phyloP scores from a whole-genome alignment of 1,140 invertebrate genomes.

The Caenorhabditis briggsae region DNA sequence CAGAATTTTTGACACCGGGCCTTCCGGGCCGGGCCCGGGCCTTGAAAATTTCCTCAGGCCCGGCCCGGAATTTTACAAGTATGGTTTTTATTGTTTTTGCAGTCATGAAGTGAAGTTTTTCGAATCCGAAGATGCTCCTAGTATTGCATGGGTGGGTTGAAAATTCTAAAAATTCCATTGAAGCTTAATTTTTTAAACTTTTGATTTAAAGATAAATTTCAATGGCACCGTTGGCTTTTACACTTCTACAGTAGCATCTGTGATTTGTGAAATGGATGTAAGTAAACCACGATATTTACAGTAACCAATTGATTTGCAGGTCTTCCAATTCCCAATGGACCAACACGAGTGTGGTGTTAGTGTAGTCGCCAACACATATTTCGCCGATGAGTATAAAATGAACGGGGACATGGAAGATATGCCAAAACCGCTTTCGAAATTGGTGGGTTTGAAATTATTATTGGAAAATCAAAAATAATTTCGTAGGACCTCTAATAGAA shows the following conservation, averaged over 20 bases:
- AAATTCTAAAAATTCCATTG: no score
- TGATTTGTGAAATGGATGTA: neutral
- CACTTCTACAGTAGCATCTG: slow-evolving; percentile 6
- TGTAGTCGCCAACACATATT: neutral
- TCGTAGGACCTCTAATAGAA: no score
- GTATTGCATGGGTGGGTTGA: neutral
- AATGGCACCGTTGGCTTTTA: slow-evolving; percentile 14
- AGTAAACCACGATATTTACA: neutral
- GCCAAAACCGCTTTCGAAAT: neutral
- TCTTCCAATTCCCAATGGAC: slow-evolving; percentile 11
- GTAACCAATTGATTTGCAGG: neutral
- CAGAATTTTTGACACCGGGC: no score
- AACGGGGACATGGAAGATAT: neutral
- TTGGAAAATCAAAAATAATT: neutral
- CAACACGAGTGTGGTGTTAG: slow-evolving; percentile 12
- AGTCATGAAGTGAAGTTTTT: slow-evolving; percentile 17
- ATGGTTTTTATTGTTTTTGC: neutral
- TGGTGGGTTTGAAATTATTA: neutral
- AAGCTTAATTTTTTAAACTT: no score
- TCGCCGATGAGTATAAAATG: neutral
- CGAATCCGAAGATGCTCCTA: slow-evolving; percentile 16
- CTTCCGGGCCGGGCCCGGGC: no score
- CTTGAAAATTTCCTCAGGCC: no score
- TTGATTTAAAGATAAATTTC: slow-evolving; percentile 1
- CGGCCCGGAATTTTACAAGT: no score